Evolutionary conservation across 2,888 invertebrate species (phyloP).

Genomic region (Empis livida): DNA sequence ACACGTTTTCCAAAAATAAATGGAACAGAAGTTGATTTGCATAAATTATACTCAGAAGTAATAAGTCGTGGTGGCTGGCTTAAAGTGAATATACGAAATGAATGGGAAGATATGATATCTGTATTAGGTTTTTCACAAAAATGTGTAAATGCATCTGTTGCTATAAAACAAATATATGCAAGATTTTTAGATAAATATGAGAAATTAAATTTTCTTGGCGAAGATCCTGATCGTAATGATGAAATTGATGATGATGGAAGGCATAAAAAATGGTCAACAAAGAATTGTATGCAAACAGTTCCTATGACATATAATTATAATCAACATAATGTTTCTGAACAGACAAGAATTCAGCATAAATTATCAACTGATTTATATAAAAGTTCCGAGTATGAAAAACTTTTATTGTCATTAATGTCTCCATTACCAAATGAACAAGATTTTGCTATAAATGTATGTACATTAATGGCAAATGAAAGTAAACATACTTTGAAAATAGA

Average conservation of each 20-base stretch:
- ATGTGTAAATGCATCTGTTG: slow-evolving; percentile 81
- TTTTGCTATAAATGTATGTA: slow-evolving; percentile 95
- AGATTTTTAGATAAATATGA: slow-evolving; percentile 81
- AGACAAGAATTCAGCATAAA: slow-evolving; percentile 49
- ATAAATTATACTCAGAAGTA: slow-evolving; percentile 80
- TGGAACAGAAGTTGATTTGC: slow-evolving; percentile 85
- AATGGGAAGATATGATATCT: slow-evolving; percentile 73
- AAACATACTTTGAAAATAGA: slow-evolving; percentile 75
- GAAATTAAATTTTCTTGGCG: slow-evolving; percentile 74
- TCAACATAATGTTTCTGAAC: slow-evolving; percentile 59
- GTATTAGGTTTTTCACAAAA: slow-evolving; percentile 64
- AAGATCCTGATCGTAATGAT: slow-evolving; percentile 68
- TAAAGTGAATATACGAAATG: slow-evolving; percentile 84
- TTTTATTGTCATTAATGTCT: slow-evolving; percentile 84
- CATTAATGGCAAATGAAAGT: slow-evolving; percentile 87
- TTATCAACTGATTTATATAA: slow-evolving; percentile 54
- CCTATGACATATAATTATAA: slow-evolving; percentile 65
- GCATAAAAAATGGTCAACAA: slow-evolving; percentile 52
- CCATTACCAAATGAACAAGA: slow-evolving; percentile 98
- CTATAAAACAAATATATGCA: slow-evolving; percentile 70
- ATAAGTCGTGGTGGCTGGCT: slow-evolving; percentile 88
- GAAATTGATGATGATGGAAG: slow-evolving; percentile 67
- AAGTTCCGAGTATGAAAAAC: slow-evolving; percentile 66
- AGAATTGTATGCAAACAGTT: slow-evolving; percentile 50
- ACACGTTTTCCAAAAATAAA: slow-evolving; percentile 61